Conservation (phyloP, 2,113 vertebrate genomes). For the Cyanoramphus novaezelandiae region DNA sequence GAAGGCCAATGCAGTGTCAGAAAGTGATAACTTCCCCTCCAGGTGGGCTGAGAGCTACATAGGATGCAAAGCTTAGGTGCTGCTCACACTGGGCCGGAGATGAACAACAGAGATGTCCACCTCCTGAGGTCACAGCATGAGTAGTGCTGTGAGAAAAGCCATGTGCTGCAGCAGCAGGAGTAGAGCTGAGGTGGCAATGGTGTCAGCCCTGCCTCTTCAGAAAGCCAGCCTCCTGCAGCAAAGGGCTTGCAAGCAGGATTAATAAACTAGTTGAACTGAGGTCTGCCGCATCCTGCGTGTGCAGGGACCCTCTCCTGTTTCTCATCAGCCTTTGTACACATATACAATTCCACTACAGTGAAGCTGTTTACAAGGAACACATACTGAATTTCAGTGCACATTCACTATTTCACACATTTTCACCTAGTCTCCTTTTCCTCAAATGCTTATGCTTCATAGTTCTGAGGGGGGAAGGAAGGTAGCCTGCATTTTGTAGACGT, state of each 20-base stretch:
- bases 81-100: neutral
- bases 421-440: neutral
- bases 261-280: neutral
- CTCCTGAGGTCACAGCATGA: neutral
- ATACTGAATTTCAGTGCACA: neutral
- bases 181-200: neutral
- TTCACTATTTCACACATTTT: neutral
- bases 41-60: neutral
- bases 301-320: neutral
- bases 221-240: neutral
- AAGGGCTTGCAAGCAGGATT: neutral
- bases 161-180: neutral
- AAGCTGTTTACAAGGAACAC: neutral
- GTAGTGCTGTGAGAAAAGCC: neutral
- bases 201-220: neutral
- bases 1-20: neutral
- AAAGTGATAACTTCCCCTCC: neutral
- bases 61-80: neutral
- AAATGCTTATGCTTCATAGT: neutral
- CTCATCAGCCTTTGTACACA: neutral
- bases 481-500: neutral
- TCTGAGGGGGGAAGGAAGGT: neutral
- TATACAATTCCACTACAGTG: neutral
- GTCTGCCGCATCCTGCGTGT: fast-evolving
- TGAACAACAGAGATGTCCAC: neutral